Evolutionary conservation across 2,113 vertebrate genomes (phyloP).

Genomic region (Rhineura floridana): DNA sequence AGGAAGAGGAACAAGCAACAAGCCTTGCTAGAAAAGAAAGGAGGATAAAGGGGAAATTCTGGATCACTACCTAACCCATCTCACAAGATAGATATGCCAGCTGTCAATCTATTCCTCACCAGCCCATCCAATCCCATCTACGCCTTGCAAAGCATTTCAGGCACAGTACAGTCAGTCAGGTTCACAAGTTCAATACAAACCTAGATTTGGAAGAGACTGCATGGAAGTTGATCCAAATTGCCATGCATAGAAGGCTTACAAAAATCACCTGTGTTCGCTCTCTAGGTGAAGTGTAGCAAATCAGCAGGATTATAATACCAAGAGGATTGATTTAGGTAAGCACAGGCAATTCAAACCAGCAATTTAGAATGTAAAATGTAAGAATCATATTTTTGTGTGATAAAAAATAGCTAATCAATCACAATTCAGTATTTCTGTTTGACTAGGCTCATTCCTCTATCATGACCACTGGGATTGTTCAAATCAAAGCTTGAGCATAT

Average conservation of each 20-base stretch:
- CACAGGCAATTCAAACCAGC: constrained; percentile 14
- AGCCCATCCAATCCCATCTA: constrained; percentile 30
- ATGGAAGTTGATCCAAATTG: constrained; percentile 3
- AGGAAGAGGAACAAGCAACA: constrained; percentile 67
- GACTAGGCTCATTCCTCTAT: neutral
- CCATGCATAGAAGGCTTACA: constrained; percentile 1
- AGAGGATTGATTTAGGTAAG: constrained; percentile 37
- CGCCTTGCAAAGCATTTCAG: constrained; percentile 36
- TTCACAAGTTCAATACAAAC: constrained; percentile 31
- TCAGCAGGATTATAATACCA: constrained; percentile 42
- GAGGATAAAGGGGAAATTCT: constrained; percentile 49
- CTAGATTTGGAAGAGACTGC: constrained; percentile 9
- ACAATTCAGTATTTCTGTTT: constrained; percentile 26
- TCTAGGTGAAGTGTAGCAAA: constrained; percentile 43
- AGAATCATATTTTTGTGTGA: constrained; percentile 38
- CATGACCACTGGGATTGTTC: neutral
- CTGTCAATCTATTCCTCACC: constrained; percentile 38
- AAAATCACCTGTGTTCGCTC: constrained; percentile 28
- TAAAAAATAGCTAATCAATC: constrained; percentile 36
- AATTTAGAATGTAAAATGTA: constrained; percentile 40
- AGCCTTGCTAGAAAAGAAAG: constrained; percentile 13
- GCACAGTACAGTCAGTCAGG: neutral
- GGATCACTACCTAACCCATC: constrained; percentile 57
- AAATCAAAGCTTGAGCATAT: neutral
- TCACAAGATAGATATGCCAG: constrained; percentile 30